Conservation (phyloP, 2,888 invertebrate genomes). For the Temnothorax rugatulus region DNA sequence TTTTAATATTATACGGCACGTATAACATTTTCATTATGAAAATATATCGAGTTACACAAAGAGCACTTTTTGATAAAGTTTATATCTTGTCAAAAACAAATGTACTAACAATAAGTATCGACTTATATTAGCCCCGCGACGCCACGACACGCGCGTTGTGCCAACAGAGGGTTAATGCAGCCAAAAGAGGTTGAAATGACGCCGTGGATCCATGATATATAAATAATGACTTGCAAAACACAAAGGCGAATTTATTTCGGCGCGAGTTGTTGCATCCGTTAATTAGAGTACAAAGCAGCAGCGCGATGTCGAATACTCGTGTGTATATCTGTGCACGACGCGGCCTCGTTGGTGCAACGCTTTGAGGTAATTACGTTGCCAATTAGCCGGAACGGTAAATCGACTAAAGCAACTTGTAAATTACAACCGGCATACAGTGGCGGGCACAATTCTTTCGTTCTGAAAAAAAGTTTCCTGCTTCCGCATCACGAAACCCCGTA, state of each 20-base stretch:
- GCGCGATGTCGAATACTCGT: conserved; percentile 44
- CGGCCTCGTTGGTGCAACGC: conserved; percentile 32
- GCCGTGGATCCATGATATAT: conserved; percentile 44
- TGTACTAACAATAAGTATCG: conserved; percentile 12
- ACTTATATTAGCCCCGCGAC: conserved; percentile 59
- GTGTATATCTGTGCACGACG: conserved; percentile 37
- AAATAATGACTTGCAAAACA: conserved; percentile 36
- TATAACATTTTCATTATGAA: background rate
- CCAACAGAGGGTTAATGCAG: conserved; percentile 14
- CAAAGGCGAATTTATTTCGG: conserved; percentile 46
- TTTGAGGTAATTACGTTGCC: conserved; percentile 56
- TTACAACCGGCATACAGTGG: conserved; percentile 34
- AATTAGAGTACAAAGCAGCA: conserved; percentile 56
- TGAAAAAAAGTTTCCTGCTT: background rate
- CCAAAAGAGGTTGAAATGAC: conserved; percentile 15
- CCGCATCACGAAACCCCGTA: background rate
- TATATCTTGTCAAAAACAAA: background rate
- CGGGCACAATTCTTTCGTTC: background rate
- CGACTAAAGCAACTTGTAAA: conserved; percentile 56
- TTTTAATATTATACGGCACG: background rate
- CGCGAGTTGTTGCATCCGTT: conserved; percentile 50
- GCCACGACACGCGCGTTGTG: conserved; percentile 34
- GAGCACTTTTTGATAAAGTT: background rate
- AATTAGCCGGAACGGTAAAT: conserved; percentile 54
- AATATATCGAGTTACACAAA: background rate